Conservation (phyloP, 2,113 vertebrate species). For the Taxidea taxus region DNA sequence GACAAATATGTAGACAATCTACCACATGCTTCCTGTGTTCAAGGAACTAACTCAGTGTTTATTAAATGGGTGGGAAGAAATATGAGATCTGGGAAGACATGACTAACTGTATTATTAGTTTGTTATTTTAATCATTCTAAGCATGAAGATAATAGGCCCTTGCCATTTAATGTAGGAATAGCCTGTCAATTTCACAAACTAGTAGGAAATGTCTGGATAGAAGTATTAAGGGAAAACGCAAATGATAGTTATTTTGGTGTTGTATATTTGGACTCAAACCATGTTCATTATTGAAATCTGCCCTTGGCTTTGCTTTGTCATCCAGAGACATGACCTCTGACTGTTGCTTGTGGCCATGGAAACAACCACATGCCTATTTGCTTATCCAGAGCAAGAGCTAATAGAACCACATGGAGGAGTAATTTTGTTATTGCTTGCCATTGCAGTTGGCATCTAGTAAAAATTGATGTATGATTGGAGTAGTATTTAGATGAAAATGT, state of each 20-base stretch:
- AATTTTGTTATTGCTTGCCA: constrained; percentile 5
- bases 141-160: neutral
- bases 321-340: constrained; percentile 5
- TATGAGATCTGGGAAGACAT: neutral
- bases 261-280: constrained; percentile 27
- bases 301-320: constrained; percentile 47
- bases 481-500: neutral
- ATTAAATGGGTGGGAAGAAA: constrained; percentile 16
- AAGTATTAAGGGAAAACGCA: constrained; percentile 27
- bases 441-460: constrained; percentile 24
- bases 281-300: constrained; percentile 4
- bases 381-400: constrained; percentile 4
- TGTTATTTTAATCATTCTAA: constrained; percentile 49
- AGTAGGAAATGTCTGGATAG: neutral
- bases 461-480: neutral
- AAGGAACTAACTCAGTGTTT: neutral
- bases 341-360: neutral
- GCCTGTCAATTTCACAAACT: constrained; percentile 29
- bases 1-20: neutral
- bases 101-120: constrained; percentile 6
- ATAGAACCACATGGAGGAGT: neutral
- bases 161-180: constrained; percentile 24
- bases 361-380: neutral
- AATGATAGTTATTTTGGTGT: constrained; percentile 58
- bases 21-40: neutral